Conservation (phyloP, 2,113 vertebrate genomes). For the Aramus guarauna region DNA sequence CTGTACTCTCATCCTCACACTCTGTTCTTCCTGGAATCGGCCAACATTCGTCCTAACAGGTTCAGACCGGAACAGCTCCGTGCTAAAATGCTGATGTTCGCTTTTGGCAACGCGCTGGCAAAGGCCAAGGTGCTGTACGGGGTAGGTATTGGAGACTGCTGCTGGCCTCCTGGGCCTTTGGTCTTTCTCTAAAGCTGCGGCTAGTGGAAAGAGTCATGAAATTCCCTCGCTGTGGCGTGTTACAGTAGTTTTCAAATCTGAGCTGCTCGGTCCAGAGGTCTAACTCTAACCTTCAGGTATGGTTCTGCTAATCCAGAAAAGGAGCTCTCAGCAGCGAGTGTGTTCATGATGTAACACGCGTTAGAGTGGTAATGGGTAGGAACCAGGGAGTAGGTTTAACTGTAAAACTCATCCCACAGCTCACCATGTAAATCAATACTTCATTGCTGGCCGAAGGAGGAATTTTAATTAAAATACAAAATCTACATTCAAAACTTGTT, state of each 20-base stretch:
- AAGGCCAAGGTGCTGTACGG: conserved; percentile 78
- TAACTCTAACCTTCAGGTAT: not conserved
- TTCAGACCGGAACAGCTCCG: conserved; percentile 80
- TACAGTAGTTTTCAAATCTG: not conserved
- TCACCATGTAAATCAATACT: conserved; percentile 31
- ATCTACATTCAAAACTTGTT: conserved; percentile 64
- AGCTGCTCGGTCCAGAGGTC: not conserved
- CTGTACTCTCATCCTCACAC: conserved; percentile 86
- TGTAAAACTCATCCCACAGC: not conserved
- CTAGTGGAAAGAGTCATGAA: not conserved
- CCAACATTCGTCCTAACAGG: not conserved
- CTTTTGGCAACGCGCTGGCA: conserved; percentile 84
- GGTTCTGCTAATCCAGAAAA: not conserved
- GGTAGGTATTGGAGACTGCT: conserved; percentile 66
- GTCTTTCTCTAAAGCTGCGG: not conserved
- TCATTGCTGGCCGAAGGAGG: conserved; percentile 21
- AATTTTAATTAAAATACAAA: conserved; percentile 60
- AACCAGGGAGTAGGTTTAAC: not conserved
- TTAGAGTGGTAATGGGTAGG: not conserved
- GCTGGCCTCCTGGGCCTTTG: not conserved
- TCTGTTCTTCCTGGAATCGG: conserved; percentile 77
- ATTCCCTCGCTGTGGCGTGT: not conserved
- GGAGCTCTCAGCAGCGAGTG: accelerated
- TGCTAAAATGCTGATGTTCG: conserved; percentile 88
- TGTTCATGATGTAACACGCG: not conserved